A percentile compares a stretch with the other conserved stretches of the same genome.
Conservation (phyloP, 2,888 invertebrate species). For the Leptarthrus brevirostris region DNA sequence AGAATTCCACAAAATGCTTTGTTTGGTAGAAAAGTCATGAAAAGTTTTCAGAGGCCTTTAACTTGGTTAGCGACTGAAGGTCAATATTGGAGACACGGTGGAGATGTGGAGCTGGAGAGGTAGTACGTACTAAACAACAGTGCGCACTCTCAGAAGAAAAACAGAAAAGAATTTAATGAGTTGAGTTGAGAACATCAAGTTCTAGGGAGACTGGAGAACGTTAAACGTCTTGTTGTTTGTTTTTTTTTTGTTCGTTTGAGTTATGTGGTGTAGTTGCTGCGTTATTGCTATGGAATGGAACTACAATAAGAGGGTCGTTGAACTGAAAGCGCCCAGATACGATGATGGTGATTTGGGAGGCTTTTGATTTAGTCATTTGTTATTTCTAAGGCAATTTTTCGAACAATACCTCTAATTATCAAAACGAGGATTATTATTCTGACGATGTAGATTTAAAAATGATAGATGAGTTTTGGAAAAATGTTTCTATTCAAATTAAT, state of each 20-base stretch:
- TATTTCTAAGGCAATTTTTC: conserved; percentile 22
- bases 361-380: conserved; percentile 6
- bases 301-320: conserved; percentile 34
- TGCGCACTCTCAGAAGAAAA: neutral
- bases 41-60: conserved; percentile 24
- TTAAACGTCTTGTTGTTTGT: too few relatives aligned
- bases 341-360: neutral
- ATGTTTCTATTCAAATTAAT: too few relatives aligned
- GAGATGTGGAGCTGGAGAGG: neutral
- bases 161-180: conserved; percentile 17
- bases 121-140: neutral
- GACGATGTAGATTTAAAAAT: conserved; percentile 7
- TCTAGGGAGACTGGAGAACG: conserved; percentile 7
- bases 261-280: conserved; percentile 22
- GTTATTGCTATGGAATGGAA: conserved; percentile 5
- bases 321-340: neutral
- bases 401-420: conserved; percentile 39
- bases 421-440: conserved; percentile 27
- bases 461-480: neutral
- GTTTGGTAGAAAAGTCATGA: conserved; percentile 21
- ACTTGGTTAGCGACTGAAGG: conserved; percentile 21
- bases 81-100: conserved; percentile 38
- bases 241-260: conserved; percentile 19
- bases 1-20: conserved; percentile 32
- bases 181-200: conserved; percentile 9